Conservation (phyloP, 2,113 vertebrate species). For the Gasterosteus aculeatus region DNA sequence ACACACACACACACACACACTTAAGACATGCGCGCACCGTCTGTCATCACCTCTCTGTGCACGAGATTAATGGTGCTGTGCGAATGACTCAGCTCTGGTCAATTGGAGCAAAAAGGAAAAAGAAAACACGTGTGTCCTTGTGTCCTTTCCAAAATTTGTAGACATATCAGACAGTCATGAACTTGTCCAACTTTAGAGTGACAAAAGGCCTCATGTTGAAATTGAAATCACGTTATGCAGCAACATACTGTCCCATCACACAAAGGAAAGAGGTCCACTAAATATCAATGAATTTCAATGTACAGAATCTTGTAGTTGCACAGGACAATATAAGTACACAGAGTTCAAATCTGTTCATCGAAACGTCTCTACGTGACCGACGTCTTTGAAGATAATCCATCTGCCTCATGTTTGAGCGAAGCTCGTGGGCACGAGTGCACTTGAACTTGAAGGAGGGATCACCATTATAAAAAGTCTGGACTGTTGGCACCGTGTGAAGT, state of each 20-base stretch:
- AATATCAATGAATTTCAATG: neutral
- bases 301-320: neutral
- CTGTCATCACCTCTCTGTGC: slow-evolving; percentile 54
- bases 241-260: neutral
- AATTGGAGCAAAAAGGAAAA: slow-evolving; percentile 57
- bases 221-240: neutral
- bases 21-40: slow-evolving; percentile 35
- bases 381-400: neutral
- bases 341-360: neutral
- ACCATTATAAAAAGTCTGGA: neutral
- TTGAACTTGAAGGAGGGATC: slow-evolving; percentile 2
- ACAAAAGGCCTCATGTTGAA: slow-evolving; percentile 37
- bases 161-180: slow-evolving; percentile 60
- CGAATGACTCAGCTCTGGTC: slow-evolving; percentile 67
- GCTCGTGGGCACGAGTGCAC: neutral
- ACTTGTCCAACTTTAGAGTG: slow-evolving; percentile 46
- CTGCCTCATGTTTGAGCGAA: slow-evolving; percentile 4
- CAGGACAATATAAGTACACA: neutral
- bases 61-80: slow-evolving; percentile 60
- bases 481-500: slow-evolving; percentile 2
- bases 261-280: neutral
- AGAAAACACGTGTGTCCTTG: neutral
- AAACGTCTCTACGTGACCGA: neutral
- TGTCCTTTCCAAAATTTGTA: slow-evolving; percentile 55
- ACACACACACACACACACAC: slow-evolving; percentile 33